phyloP scores from a whole-genome alignment of 2,888 invertebrate genomes.

The Polylopha cassiicola region DNA sequence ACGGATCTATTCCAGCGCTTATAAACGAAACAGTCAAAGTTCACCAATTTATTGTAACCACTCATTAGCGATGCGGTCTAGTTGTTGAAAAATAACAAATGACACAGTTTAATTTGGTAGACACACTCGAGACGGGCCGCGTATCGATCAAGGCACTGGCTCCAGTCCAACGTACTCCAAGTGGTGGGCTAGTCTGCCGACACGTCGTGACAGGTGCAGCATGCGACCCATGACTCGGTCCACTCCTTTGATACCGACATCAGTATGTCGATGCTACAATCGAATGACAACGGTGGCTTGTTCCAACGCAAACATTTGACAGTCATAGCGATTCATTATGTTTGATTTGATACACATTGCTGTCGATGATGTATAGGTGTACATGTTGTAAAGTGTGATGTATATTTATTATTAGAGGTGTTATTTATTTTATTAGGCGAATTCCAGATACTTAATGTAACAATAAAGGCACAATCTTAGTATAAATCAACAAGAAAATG shows the following conservation, averaged over 20 bases:
- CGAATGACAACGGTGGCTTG: constrained; percentile 1
- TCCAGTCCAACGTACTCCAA: constrained; percentile 64
- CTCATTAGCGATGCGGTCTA: constrained; percentile 62
- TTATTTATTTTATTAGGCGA: too few relatives aligned
- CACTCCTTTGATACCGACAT: constrained; percentile 51
- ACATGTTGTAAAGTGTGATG: too few relatives aligned
- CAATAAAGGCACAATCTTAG: too few relatives aligned
- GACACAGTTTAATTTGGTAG: constrained; percentile 75
- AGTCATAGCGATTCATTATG: constrained; percentile 2
- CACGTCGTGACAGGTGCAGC: constrained; percentile 71
- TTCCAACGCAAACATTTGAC: constrained; percentile 13
- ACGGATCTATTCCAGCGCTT: too few relatives aligned
- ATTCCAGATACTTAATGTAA: too few relatives aligned
- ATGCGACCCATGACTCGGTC: constrained; percentile 70
- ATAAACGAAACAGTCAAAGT: too few relatives aligned
- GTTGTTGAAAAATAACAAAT: constrained; percentile 71
- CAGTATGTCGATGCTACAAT: constrained; percentile 13
- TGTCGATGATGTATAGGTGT: too few relatives aligned
- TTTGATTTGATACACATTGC: too few relatives aligned
- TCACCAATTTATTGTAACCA: constrained; percentile 38
- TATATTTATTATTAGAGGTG: too few relatives aligned
- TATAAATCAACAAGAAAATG: too few relatives aligned
- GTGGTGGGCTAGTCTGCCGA: constrained; percentile 71
- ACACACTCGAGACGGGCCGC: constrained; percentile 67
- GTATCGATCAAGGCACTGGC: constrained; percentile 73